Evolutionary conservation across 2,113 vertebrate genomes (phyloP).

Genomic region (Enhydra lutris): DNA sequence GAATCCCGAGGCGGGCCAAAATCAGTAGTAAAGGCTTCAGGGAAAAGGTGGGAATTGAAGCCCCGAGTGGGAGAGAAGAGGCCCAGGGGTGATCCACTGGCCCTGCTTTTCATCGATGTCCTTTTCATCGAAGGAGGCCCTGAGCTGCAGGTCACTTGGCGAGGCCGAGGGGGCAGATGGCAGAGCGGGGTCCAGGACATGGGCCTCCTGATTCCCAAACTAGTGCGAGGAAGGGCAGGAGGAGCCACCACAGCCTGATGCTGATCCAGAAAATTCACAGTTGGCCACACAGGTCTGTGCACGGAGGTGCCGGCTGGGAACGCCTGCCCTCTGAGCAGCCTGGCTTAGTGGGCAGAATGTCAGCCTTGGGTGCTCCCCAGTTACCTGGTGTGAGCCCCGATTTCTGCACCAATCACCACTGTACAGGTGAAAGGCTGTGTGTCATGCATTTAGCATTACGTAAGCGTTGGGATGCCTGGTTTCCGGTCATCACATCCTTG

Average conservation of each 20-base stretch:
- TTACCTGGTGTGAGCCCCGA: not conserved
- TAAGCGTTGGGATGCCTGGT: fast-evolving
- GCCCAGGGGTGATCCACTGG: not conserved
- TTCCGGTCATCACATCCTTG: not conserved
- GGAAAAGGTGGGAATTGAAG: not conserved
- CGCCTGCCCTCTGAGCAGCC: not conserved
- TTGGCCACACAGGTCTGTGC: not conserved
- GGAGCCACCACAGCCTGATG: not conserved
- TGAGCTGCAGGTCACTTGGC: not conserved
- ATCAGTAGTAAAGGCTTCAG: not conserved
- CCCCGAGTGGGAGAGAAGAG: not conserved
- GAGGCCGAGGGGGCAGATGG: not conserved
- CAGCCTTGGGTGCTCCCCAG: not conserved
- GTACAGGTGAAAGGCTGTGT: not conserved
- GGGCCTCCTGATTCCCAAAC: not conserved
- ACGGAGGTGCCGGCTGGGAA: fast-evolving
- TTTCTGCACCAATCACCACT: not conserved
- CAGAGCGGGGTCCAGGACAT: not conserved
- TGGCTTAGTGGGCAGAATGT: fast-evolving
- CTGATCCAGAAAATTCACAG: not conserved
- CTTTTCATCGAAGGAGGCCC: not conserved
- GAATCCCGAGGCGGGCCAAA: fast-evolving
- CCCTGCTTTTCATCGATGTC: not conserved
- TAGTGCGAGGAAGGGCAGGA: not conserved
- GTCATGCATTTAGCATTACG: fast-evolving